These are phyloP conservation scores for Vanessa tameamea DNA, from an alignment of 1,140 invertebrate species.

Conservation along the genomic window DNA sequence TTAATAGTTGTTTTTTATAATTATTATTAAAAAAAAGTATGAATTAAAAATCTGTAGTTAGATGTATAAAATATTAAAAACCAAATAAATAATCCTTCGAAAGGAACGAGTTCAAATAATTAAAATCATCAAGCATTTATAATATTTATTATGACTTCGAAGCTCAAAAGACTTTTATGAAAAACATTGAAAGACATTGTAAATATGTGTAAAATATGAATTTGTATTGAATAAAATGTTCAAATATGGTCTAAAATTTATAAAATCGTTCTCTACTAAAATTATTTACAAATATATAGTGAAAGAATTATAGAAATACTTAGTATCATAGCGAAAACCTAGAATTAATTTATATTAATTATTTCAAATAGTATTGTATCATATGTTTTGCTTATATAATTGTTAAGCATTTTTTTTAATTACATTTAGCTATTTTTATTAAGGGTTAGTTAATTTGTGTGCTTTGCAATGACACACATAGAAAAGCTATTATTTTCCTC, in stretches of 20 bases:
- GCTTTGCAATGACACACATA: constrained; percentile 7
- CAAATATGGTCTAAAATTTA: constrained; percentile 19
- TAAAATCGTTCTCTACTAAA: constrained; percentile 14
- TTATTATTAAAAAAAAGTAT: constrained; percentile 1
- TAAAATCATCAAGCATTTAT: constrained; percentile 7
- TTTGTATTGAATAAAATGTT: constrained; percentile 12
- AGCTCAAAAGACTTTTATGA: constrained; percentile 27
- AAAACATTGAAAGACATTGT: constrained; percentile 19
- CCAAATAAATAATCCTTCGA: background rate
- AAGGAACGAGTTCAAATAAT: constrained; percentile 9
- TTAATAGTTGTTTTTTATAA: constrained; percentile 14
- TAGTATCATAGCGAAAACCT: constrained; percentile 4
- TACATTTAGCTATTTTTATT: constrained; percentile 7
- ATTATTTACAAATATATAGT: constrained; percentile 15
- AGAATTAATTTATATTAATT: constrained; percentile 9
- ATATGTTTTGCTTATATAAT: background rate
- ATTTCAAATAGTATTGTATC: constrained; percentile 13
- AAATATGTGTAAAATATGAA: constrained; percentile 33
- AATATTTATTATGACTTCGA: constrained; percentile 9
- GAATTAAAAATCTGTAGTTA: constrained; percentile 8
- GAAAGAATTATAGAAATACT: background rate
- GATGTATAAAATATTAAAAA: background rate
- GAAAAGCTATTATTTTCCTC: constrained; percentile 5
- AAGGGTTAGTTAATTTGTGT: constrained; percentile 1
- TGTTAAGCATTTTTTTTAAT: background rate